A percentile compares a stretch with the other conserved stretches of the same genome.
These are phyloP conservation scores for Periparus ater DNA, from an alignment of 2,797 vertebrate genomes.

Conservation along the genomic window DNA sequence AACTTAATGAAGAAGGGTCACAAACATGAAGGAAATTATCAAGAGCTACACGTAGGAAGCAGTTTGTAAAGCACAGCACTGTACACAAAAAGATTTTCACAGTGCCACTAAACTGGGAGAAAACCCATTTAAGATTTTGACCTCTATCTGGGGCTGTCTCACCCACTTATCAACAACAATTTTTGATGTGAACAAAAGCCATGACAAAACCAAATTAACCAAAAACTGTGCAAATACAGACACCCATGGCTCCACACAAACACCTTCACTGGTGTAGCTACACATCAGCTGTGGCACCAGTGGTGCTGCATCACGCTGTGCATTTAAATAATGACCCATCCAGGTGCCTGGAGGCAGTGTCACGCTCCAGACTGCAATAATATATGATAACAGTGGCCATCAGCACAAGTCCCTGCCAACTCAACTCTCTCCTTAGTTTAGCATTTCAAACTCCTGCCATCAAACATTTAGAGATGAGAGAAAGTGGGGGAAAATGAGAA, in stretches of 20 bases:
- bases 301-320: fast-evolving
- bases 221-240: not conserved
- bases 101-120: not conserved
- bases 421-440: not conserved
- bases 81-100: not conserved
- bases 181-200: not conserved
- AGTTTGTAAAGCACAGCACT: not conserved
- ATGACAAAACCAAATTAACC: not conserved
- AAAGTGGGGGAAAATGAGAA: not conserved
- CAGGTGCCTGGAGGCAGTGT: not conserved
- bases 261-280: not conserved
- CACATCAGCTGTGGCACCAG: not conserved
- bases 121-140: not conserved
- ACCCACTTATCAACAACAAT: not conserved
- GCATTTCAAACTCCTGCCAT: not conserved
- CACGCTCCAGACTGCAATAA: fast-evolving
- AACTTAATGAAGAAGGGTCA: not conserved
- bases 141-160: not conserved
- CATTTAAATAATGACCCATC: not conserved
- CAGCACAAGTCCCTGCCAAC: not conserved
- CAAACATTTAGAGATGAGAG: not conserved
- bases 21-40: not conserved
- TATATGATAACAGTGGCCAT: fast-evolving
- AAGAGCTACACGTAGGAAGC: fast-evolving
- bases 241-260: not conserved